Evolutionary conservation across 2,113 vertebrate genomes (phyloP), one percentile per base, ranked within the genome.

Genomic region (Erythrocercus mccallii): DNA sequence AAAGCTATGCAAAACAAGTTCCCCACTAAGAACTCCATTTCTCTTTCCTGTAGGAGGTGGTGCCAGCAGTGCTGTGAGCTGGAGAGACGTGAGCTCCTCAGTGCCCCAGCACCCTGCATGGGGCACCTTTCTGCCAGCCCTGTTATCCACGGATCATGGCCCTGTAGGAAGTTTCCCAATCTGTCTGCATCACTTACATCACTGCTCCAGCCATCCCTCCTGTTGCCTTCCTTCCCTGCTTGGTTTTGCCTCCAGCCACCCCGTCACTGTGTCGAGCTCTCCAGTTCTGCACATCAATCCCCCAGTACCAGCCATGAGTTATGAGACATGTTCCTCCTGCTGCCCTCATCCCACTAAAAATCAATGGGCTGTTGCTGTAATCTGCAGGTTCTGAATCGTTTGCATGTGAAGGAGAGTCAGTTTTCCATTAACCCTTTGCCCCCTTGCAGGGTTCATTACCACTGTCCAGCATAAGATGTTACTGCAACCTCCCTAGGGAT

Each of bases 101-200:
- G 0, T 54, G 60, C 11, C 61, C 66, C 0, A 0, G 13, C 35
- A 50, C n/a, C n/a, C 56, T 24, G 5, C 56, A 19, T 1, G 0
- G 8, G 28, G 23, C 64, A 58, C n/a, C 47, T 71, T 70, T 40
- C 79, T 25, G 3, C 71, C 47, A 74, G 37, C 64, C 0, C 0
- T 17, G 24, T 58, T 65, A 20, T 7, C 72, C 6, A 1, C 1
- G 2, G n/a, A n/a, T 77, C 58, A 5, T 1, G 1, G 8, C 37
- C 23, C 40, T 2, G 0, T 4, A 11, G 68, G 69, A 47, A 68
- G 40, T 3, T 70, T 45, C 42, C 85, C 25, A 3, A 1, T 27
- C 50, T 81, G 30, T 44, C 68, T 72, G 7, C 40, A 42, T 64
- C 33, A 2, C 44, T 86, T 42, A 27, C 8, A 17, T 50, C 70